Evolutionary conservation across 2,888 invertebrate species (phyloP), one percentile per base, ranked within the genome.

Genomic region (Oligia strigilis): DNA sequence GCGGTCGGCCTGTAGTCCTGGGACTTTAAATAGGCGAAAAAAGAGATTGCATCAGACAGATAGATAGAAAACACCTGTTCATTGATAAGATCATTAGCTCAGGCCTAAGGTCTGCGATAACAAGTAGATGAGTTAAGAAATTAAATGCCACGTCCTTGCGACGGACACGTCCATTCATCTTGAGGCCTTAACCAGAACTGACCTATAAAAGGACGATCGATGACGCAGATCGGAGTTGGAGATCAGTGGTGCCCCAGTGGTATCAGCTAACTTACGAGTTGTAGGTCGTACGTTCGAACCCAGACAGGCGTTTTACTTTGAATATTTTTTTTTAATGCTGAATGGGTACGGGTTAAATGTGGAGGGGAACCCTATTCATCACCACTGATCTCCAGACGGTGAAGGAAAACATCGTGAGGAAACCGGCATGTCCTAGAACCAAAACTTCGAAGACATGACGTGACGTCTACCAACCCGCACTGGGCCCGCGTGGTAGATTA

Each of bases 121-220:
- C 43, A 60, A 11, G 43, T 70, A 52, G 5, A 36, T 65, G n/a
- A 29, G 5, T 58, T 40, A 6, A 52, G 49, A 49, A 78, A 62
- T 76, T 49, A 81, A 82, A 82, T 79, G 80, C 49, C 65, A 72
- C 40, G 79, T 70, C 72, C 46, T 69, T 62, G 58, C 36, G 6
- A 14, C 4, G 13, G 55, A 62, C 75, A n/a, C 60, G 60, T 66
- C 65, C 65, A 82, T 81, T 70, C 69, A 69, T 81, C 49, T 81
- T 46, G 36, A 75, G 8, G n/a, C 8, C 64, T 58, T 29, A 19
- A 36, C 4, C 64, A 40, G 29, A 49, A 75, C 40, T 75, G 43
- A 70, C 82, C 55, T 75, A 58, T 65, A 19, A 62, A 67, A 74
- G n/a, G 60, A 62, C 66, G 40, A 36, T 55, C 8, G 58, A 14